phyloP scores from a whole-genome alignment of 2,888 invertebrate species.

The Lasius fuliginosus region DNA sequence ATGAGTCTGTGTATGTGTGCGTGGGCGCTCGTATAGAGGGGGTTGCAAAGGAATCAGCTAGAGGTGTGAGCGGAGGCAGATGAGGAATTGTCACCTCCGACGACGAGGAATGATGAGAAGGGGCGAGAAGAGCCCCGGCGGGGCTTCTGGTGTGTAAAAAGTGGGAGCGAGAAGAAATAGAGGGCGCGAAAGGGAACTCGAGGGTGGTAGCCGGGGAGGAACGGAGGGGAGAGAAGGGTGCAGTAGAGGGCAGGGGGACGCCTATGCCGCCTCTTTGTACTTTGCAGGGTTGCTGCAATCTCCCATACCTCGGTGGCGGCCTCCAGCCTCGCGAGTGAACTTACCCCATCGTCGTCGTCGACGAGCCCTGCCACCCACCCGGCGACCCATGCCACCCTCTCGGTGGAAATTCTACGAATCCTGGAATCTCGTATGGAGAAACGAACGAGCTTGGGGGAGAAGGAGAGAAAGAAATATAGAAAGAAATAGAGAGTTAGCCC shows the following conservation, averaged over 20 bases:
- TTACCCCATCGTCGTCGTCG: conserved; percentile 64
- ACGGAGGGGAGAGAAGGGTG: conserved; percentile 25
- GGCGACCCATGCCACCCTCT: conserved; percentile 61
- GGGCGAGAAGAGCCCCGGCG: conserved; percentile 55
- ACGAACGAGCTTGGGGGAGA: conserved; percentile 53
- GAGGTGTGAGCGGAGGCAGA: conserved; percentile 80
- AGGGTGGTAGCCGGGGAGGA: conserved; percentile 47
- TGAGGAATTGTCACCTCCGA: conserved; percentile 84
- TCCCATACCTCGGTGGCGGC: conserved; percentile 73
- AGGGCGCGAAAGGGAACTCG: conserved; percentile 27
- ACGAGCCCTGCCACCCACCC: conserved; percentile 48
- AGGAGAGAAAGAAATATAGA: conserved; percentile 41
- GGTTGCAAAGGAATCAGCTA: conserved; percentile 80
- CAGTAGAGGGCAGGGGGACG: conserved; percentile 67
- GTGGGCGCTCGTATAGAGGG: conserved; percentile 82
- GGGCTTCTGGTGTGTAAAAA: conserved; percentile 53
- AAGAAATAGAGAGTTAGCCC: conserved; percentile 33
- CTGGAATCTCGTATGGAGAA: conserved; percentile 74
- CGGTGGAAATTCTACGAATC: conserved; percentile 75
- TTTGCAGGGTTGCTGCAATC: conserved; percentile 77
- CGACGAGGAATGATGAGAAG: conserved; percentile 65
- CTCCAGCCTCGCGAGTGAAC: conserved; percentile 68
- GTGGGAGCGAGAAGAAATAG: conserved; percentile 56
- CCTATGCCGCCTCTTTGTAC: conserved; percentile 80
- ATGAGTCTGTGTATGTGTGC: conserved; percentile 21